phyloP scores from a whole-genome alignment of 2,797 vertebrate genomes.

The Saxicola maurus region DNA sequence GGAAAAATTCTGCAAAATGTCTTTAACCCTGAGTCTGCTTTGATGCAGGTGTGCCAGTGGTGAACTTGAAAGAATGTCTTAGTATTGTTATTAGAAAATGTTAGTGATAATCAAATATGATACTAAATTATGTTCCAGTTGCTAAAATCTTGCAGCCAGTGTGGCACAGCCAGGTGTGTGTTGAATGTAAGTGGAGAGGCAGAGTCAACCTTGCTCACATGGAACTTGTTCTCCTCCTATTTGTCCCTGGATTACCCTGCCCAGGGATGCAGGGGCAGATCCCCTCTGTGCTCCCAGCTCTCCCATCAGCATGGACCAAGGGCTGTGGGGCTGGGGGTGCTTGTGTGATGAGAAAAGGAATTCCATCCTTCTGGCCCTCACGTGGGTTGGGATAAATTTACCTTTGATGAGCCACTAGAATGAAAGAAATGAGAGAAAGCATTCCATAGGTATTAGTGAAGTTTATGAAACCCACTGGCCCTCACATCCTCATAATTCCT shows the following conservation, averaged over 20 bases:
- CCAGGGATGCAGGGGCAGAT: not conserved
- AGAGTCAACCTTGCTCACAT: rapidly evolving
- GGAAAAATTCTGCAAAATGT: not conserved
- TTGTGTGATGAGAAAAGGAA: not conserved
- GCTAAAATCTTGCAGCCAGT: not conserved
- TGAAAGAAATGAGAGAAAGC: not conserved
- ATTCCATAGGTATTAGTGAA: not conserved
- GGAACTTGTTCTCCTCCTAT: not conserved
- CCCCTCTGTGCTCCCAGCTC: rapidly evolving
- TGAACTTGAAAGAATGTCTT: not conserved
- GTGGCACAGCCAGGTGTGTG: not conserved
- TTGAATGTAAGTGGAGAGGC: not conserved
- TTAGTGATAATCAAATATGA: not conserved
- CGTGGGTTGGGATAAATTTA: rapidly evolving
- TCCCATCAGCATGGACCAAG: not conserved
- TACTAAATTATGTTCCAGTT: not conserved
- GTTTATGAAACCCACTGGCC: not conserved
- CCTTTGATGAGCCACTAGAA: not conserved
- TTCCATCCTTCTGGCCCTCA: rapidly evolving
- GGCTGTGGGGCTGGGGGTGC: not conserved
- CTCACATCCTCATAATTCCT: not conserved
- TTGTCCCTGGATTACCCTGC: rapidly evolving
- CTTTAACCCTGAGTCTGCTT: not conserved
- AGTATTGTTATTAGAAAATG: not conserved
- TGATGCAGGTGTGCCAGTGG: not conserved